Base-by-base conservation (phyloP, 2,797 vertebrate species). In the Sebastes hubbsi region DNA sequence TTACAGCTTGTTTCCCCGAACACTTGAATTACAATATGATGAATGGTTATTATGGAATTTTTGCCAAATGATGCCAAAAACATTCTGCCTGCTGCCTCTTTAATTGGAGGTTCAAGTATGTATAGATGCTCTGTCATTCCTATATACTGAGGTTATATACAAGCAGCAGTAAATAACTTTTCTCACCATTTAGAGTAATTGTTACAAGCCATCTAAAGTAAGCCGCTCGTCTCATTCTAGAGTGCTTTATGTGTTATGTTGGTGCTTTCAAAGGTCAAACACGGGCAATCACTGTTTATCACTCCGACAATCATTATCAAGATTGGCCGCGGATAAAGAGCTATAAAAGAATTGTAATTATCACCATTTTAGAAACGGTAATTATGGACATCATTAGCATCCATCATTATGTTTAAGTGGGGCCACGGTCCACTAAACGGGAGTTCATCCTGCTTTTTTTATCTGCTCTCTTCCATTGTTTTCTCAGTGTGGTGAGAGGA, bases 351-450 rank as follows among this genome's bases (percentile, higher is more conserved):
- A 83, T 84, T 89, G 82, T 89, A 91, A 93, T 95, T 91, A 93
- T 92, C 88, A 72, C 86, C 88, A 89, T 92, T 95, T 94, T 91
- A 83, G 82, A 89, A 90, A 84, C 73, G n/a, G 91, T 90, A 91
- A 95, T 94, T 94, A 93, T 81, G 67, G 83, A 88, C 91, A 87
- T 91, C 92, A 93, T 95, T 94, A 95, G 90, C 81, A 90, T 91
- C 89, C 86, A 83, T 94, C 93, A 91, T 91, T 88, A 85, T 87
- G 88, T 91, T 87, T 93, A 92, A 92, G 90, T 92, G 90, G 90
- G 89, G 89, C 89, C 87, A 72, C 18, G 70, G 91, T 89, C 90
- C 89, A 88, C 76, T 88, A 94, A 89, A 92, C 87, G 93, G 95
- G 88, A 83, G 84, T 82, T 87, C 80, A 81, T 84, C 79, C 72